Evolutionary conservation across 2,113 vertebrate genomes (phyloP), one percentile per base, ranked within the genome.

Genomic region (Ctenomys sociabilis): DNA sequence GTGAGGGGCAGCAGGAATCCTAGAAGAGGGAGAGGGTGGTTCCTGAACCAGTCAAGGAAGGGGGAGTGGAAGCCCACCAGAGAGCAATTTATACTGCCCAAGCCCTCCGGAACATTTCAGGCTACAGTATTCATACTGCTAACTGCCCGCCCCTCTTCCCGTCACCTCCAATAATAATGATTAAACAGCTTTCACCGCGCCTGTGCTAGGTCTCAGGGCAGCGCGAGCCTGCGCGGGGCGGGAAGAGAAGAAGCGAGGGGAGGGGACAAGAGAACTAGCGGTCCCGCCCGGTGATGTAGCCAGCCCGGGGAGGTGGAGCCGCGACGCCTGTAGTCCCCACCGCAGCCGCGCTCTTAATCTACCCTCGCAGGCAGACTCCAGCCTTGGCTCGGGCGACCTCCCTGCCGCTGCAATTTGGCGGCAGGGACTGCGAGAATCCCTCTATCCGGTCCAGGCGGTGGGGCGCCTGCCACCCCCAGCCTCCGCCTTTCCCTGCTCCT

Each of bases 281-380:
- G 97, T 97, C 81, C 96, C 95, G 91, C 96, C 95, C 96, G 97
- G 92, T 97, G 97, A 97, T 97, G 97, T 64, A 97, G 97, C 86
- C 97, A 94, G 96, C 92, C 85, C 4, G 6, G 92, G 96, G 96
- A 96, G 97, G 97, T 94, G 97, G 97, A 97, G 97, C 91, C 86
- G 96, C 96, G 92, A 92, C 95, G 96, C 95, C 95, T 66, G 95
- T 97, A 96, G 97, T 97, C 89, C 97, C 97, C 94, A 49, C 95
- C 81, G 93, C 97, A 96, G 91, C 95, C 83, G 37, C 70, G 85
- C 93, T 90, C 91, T 64, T 12, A 52, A 93, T 95, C 90, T n/a
- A 78, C 82, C 88, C 94, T 84, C 45, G 54, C 5, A 35, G 91
- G 96, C 91, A 21, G 63, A 73, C 87, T 61, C 92, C 95, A 88